A percentile compares a stretch with the other conserved stretches of the same genome.
Conservation (phyloP, 2,113 vertebrate genomes). For the Brienomyrus brachyistius region DNA sequence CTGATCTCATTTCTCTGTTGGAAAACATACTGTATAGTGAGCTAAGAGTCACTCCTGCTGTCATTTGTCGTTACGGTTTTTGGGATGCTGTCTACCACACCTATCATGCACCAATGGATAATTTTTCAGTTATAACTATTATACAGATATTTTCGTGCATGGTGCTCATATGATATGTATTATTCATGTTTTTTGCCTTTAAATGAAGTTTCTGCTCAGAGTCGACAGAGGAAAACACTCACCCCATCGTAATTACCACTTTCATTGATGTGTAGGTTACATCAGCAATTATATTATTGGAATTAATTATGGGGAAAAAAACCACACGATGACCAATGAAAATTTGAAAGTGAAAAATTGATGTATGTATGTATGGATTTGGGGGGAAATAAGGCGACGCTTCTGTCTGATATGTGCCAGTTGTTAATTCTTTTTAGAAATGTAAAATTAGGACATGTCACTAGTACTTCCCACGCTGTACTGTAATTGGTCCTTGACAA, state of each 20-base stretch:
- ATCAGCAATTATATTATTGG: not conserved
- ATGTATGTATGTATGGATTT: not conserved
- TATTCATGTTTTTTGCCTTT: not conserved
- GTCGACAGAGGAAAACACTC: not conserved
- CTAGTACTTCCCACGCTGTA: not conserved
- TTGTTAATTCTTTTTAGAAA: not conserved
- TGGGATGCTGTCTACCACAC: not conserved
- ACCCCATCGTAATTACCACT: not conserved
- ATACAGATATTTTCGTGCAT: not conserved
- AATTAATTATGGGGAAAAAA: not conserved
- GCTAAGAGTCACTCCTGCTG: not conserved
- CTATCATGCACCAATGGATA: not conserved
- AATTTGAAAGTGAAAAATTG: not conserved
- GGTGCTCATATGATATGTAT: not conserved
- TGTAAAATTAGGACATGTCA: not conserved
- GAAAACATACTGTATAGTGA: not conserved
- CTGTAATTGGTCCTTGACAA: not conserved
- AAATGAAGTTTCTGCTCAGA: not conserved
- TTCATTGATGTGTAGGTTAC: not conserved
- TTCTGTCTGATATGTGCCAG: not conserved
- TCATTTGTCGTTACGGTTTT: not conserved
- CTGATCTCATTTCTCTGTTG: not conserved
- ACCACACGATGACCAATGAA: not conserved
- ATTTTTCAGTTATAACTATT: not conserved
- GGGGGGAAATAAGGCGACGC: not conserved